Conservation (phyloP, 2,888 invertebrate genomes). For the Thereva unica region DNA sequence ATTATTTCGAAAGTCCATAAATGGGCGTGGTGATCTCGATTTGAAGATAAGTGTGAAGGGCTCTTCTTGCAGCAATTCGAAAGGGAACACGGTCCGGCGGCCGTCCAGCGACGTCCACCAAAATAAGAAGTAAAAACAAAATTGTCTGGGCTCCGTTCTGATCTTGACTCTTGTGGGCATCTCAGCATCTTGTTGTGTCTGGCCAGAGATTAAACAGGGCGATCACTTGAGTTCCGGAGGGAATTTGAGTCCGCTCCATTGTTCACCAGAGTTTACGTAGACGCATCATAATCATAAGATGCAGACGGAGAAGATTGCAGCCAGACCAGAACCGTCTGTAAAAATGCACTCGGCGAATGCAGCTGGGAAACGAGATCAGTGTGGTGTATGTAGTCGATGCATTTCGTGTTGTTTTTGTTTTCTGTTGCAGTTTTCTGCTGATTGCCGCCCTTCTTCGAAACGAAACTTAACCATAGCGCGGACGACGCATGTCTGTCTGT, state of each 20-base stretch:
- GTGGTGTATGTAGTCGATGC: too few species aligned
- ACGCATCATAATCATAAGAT: slow-evolving; percentile 26
- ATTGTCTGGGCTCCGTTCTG: slow-evolving; percentile 17
- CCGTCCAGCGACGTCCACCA: slow-evolving; percentile 14
- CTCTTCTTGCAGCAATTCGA: slow-evolving; percentile 7
- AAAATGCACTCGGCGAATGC: slow-evolving; percentile 23
- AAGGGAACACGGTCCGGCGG: slow-evolving; percentile 16
- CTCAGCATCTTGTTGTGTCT: slow-evolving; percentile 20
- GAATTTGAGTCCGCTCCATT: slow-evolving; percentile 18
- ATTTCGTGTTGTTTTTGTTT: slow-evolving; percentile 16
- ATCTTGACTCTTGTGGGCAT: slow-evolving; percentile 17
- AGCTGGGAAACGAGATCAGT: slow-evolving; percentile 33
- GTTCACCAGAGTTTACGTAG: slow-evolving; percentile 25
- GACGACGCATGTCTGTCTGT: slow-evolving; percentile 40
- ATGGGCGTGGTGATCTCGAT: background rate
- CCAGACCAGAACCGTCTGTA: slow-evolving; percentile 9
- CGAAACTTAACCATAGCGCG: slow-evolving; percentile 6
- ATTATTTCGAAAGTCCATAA: too few species aligned
- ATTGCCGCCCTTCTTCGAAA: slow-evolving; percentile 23
- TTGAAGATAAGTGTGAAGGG: slow-evolving; percentile 28
- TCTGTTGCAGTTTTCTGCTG: slow-evolving; percentile 10
- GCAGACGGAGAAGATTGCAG: slow-evolving; percentile 28
- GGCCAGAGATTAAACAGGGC: slow-evolving; percentile 12
- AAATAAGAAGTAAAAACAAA: slow-evolving; percentile 9
- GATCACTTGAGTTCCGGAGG: slow-evolving; percentile 17